These are phyloP conservation scores for Fratercula arctica DNA, from an alignment of 2,797 vertebrate genomes.

Conservation along the genomic window DNA sequence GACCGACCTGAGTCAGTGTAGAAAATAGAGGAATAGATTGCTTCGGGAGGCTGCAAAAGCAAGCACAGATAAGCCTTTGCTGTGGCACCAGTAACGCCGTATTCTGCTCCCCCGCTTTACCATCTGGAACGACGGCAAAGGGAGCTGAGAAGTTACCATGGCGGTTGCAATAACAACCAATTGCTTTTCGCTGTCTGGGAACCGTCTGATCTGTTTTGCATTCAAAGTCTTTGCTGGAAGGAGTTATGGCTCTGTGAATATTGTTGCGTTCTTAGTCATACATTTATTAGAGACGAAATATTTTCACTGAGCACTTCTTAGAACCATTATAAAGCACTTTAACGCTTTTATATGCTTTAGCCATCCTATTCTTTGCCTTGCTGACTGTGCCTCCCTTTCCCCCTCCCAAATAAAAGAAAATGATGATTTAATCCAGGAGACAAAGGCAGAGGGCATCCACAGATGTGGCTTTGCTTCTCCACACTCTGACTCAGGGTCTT, in stretches of 20 bases:
- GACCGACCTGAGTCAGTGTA: fast-evolving
- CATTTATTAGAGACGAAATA: constrained; percentile 48
- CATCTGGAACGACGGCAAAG: background rate
- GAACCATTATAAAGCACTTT: background rate
- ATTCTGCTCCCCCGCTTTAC: background rate
- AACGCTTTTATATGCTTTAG: background rate
- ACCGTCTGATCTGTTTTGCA: constrained; percentile 29
- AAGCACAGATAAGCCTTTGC: background rate
- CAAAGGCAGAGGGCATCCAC: background rate
- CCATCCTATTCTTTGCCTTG: background rate
- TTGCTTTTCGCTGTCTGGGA: constrained; percentile 5
- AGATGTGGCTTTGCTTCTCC: background rate
- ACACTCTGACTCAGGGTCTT: background rate
- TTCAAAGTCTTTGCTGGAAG: constrained; percentile 38
- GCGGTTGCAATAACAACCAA: background rate
- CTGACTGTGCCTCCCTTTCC: background rate
- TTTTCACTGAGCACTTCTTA: constrained; percentile 31
- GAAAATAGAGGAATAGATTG: background rate
- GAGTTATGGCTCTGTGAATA: constrained; percentile 11
- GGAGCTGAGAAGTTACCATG: background rate
- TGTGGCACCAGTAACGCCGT: background rate
- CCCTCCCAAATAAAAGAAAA: background rate
- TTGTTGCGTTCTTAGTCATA: constrained; percentile 30
- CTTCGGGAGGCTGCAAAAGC: background rate
- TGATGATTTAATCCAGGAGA: background rate